phyloP scores from a whole-genome alignment of 2,113 vertebrate species.

The Ciconia stormi region DNA sequence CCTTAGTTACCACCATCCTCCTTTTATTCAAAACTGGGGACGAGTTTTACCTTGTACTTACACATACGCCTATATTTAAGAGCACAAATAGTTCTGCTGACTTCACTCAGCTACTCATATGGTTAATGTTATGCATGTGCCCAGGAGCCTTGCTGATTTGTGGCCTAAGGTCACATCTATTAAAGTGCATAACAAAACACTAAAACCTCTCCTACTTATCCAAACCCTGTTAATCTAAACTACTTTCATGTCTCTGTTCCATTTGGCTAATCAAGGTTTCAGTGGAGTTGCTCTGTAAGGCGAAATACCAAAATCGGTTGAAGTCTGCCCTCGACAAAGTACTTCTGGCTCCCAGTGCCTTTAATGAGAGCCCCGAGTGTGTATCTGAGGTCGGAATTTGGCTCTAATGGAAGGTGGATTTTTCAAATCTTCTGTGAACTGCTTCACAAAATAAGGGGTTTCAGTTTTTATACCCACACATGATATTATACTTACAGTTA shows the following conservation, averaged over 20 bases:
- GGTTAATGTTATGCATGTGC: constrained; percentile 28
- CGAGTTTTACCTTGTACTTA: neutral
- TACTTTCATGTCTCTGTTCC: constrained; percentile 61
- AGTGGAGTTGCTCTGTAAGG: constrained; percentile 7
- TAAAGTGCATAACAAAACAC: constrained; percentile 45
- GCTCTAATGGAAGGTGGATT: constrained; percentile 45
- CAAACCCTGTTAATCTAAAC: constrained; percentile 63
- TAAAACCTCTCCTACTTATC: constrained; percentile 52
- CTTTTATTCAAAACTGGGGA: neutral
- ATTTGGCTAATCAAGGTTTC: constrained; percentile 62
- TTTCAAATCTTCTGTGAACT: constrained; percentile 53
- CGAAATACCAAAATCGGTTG: constrained; percentile 42
- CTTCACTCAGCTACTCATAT: constrained; percentile 5
- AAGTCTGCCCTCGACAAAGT: constrained; percentile 32
- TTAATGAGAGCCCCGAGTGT: constrained; percentile 25
- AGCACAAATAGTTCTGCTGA: neutral
- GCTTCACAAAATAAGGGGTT: constrained; percentile 33
- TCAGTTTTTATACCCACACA: constrained; percentile 56
- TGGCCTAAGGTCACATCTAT: constrained; percentile 55
- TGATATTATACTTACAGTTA: constrained; percentile 54
- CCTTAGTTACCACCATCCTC: neutral
- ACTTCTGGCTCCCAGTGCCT: constrained; percentile 36
- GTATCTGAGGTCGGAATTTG: constrained; percentile 57
- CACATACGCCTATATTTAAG: neutral
- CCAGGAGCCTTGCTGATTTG: constrained; percentile 46